Percentiles rank a stretch among this genome's conserved stretches.
phyloP scores from a whole-genome alignment of 2,797 vertebrate species.

The Enteromius thamalakanensis region DNA sequence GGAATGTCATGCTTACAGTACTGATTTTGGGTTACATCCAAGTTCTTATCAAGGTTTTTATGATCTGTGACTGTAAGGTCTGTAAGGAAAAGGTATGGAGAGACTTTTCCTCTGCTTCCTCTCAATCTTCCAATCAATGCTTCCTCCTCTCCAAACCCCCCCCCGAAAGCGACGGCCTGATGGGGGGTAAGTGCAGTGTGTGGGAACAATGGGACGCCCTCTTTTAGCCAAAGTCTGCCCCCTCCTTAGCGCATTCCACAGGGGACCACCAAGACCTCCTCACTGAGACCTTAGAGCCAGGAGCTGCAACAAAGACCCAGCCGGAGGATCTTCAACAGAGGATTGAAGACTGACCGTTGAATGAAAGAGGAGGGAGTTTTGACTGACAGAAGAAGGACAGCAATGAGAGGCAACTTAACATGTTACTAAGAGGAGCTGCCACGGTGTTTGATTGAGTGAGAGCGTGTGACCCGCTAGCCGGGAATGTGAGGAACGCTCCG shows the following conservation, averaged over 20 bases:
- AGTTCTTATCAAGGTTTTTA: background rate
- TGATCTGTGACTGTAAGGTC: background rate
- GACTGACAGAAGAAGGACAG: conserved; percentile 58
- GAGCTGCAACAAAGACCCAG: conserved; percentile 73
- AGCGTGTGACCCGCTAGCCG: conserved; percentile 51
- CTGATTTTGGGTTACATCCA: conserved; percentile 43
- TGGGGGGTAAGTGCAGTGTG: conserved; percentile 83
- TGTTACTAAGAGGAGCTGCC: conserved; percentile 38
- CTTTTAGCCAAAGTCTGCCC: conserved; percentile 64
- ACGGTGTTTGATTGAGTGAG: conserved; percentile 36
- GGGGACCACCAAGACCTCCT: conserved; percentile 89
- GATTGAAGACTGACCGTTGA: conserved; percentile 70
- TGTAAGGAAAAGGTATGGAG: background rate
- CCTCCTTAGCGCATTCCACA: conserved; percentile 87
- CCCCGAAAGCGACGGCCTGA: conserved; percentile 85
- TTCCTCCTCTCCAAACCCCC: conserved; percentile 62
- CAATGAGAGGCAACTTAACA: conserved; percentile 50
- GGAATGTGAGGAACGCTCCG: conserved; percentile 59
- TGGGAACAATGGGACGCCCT: conserved; percentile 88
- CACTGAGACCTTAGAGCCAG: conserved; percentile 68
- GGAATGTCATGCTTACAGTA: conserved; percentile 57
- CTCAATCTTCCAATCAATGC: conserved; percentile 65
- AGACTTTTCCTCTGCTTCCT: conserved; percentile 68
- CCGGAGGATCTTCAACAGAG: conserved; percentile 45
- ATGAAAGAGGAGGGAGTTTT: conserved; percentile 55